Percentiles rank a stretch among this genome's conserved stretches.
These are phyloP conservation scores for Orientallactaga sibirica DNA, from an alignment of 2,797 vertebrate genomes.

Conservation along the genomic window DNA sequence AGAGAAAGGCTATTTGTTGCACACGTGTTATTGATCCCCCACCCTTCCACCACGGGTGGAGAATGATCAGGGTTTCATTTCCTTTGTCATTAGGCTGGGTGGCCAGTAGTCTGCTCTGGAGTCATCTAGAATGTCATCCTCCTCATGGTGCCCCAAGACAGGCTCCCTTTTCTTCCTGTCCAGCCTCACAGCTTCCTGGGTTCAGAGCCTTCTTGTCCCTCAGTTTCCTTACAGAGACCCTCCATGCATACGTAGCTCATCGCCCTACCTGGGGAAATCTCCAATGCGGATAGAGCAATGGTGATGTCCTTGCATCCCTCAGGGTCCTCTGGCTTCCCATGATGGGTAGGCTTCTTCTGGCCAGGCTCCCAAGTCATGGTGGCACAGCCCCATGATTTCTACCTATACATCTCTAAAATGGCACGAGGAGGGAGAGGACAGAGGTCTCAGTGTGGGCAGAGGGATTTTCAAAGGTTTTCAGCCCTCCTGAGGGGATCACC, in stretches of 20 bases:
- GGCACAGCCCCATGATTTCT: not conserved
- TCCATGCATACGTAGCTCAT: not conserved
- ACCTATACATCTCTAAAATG: not conserved
- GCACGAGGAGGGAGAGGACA: not conserved
- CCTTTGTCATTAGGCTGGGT: not conserved
- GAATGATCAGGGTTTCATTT: not conserved
- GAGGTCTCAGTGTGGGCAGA: not conserved
- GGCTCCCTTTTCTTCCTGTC: too few relatives aligned
- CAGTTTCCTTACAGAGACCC: not conserved
- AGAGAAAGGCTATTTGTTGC: too few relatives aligned
- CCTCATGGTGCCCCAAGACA: too few relatives aligned
- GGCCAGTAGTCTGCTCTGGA: not conserved
- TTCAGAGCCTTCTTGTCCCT: not conserved
- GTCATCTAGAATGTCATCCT: not conserved
- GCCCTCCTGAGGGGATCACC: not conserved
- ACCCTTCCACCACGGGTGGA: not conserved
- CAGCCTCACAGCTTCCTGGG: not conserved
- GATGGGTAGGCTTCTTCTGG: not conserved
- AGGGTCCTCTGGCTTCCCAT: not conserved
- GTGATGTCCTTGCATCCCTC: not conserved
- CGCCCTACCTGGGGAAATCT: not conserved
- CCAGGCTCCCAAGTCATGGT: not conserved
- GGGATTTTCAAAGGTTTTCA: not conserved
- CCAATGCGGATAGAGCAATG: not conserved
- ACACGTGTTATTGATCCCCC: not conserved